Evolutionary conservation across 2,797 vertebrate species (phyloP).

Genomic region (Forpus xanthops): DNA sequence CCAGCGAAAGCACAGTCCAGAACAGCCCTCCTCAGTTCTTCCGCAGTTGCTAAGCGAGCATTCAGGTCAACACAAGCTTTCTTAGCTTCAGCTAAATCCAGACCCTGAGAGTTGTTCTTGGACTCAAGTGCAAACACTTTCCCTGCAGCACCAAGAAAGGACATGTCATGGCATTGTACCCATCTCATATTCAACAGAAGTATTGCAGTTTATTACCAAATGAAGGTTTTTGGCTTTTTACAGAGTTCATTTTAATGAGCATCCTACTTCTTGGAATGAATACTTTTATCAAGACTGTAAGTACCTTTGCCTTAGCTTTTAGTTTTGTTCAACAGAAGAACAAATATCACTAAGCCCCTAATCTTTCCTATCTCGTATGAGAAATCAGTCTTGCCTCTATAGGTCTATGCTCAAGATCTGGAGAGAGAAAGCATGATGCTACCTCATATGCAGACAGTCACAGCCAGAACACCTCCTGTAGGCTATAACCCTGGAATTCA

Average conservation of each 20-base stretch:
- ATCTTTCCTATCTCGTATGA: not conserved
- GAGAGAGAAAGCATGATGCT: not conserved
- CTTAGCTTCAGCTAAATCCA: slow-evolving; percentile 77
- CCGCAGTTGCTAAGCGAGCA: slow-evolving; percentile 84
- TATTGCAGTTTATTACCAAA: not conserved
- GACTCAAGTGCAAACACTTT: slow-evolving; percentile 86
- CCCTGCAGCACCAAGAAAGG: slow-evolving; percentile 76
- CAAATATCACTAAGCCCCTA: not conserved
- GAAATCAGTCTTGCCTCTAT: not conserved
- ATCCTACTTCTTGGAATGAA: not conserved
- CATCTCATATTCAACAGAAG: not conserved
- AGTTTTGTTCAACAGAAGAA: not conserved
- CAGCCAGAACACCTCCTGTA: not conserved
- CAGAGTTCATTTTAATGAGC: not conserved
- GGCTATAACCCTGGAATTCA: not conserved
- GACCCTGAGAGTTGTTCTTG: slow-evolving; percentile 77
- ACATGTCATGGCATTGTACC: not conserved
- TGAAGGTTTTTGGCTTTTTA: not conserved
- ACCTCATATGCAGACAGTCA: not conserved
- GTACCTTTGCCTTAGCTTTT: not conserved
- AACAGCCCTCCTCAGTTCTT: slow-evolving; percentile 85
- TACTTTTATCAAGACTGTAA: not conserved
- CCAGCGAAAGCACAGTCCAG: slow-evolving; percentile 83
- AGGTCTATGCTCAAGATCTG: not conserved
- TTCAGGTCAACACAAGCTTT: slow-evolving; percentile 76